phyloP scores from a whole-genome alignment of 2,113 vertebrate genomes.

The Misgurnus anguillicaudatus region DNA sequence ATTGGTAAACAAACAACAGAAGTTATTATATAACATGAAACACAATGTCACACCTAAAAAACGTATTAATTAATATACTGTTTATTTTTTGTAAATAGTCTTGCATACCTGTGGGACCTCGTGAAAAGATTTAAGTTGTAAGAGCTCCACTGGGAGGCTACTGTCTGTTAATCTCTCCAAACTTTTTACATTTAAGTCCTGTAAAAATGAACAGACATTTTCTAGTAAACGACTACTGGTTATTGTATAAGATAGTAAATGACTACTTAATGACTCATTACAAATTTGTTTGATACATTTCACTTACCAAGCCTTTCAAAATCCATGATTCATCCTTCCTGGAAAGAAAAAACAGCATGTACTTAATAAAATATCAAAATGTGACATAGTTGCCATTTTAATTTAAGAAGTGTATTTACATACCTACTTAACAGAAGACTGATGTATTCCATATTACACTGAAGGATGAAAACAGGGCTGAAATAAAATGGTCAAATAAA shows the following conservation, averaged over 20 bases:
- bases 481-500: slow-evolving; percentile 54
- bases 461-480: slow-evolving; percentile 88
- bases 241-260: not conserved
- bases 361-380: not conserved
- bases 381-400: no score
- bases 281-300: not conserved
- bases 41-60: no score
- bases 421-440: slow-evolving; percentile 86
- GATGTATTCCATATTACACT: slow-evolving; percentile 85
- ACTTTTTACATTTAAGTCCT: slow-evolving; percentile 84
- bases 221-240: not conserved
- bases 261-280: not conserved
- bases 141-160: slow-evolving; percentile 79
- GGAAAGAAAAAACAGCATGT: slow-evolving; percentile 49
- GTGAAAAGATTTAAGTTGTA: slow-evolving; percentile 82
- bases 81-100: not conserved
- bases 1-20: slow-evolving; percentile 33
- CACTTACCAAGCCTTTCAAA: slow-evolving; percentile 90
- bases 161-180: slow-evolving; percentile 80
- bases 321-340: slow-evolving; percentile 89
- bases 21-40: not conserved
- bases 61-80: no score
- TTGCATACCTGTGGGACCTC: slow-evolving; percentile 79
- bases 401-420: slow-evolving; percentile 12
- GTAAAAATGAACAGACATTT: slow-evolving; percentile 34